Percentiles rank a stretch among this genome's conserved stretches.
Evolutionary conservation across 2,888 invertebrate species (phyloP).

Genomic region (Malthinus seriepunctatus): DNA sequence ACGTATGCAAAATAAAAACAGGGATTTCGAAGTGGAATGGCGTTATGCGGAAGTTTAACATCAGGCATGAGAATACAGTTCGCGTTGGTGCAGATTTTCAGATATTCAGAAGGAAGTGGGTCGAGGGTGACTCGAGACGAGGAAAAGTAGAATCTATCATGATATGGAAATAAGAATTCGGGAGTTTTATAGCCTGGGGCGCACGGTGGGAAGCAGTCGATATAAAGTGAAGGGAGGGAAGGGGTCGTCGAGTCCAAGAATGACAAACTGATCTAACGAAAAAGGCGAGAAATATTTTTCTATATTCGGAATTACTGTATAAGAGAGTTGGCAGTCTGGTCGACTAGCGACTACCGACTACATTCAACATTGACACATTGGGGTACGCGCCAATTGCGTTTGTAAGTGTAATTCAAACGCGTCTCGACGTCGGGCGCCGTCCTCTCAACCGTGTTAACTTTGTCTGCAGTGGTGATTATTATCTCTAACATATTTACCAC

Average conservation of each 20-base stretch:
- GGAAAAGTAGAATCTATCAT: conserved; percentile 48
- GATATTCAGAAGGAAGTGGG: conserved; percentile 33
- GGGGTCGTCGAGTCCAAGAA: conserved; percentile 13
- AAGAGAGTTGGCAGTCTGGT: conserved; percentile 24
- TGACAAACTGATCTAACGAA: conserved; percentile 30
- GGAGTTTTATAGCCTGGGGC: conserved; percentile 45
- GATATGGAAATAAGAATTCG: conserved; percentile 52
- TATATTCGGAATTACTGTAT: conserved; percentile 27
- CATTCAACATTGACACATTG: conserved; percentile 26
- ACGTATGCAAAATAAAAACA: conserved; percentile 30
- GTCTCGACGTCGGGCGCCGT: conserved; percentile 29
- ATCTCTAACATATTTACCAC: conserved; percentile 21
- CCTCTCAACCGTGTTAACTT: conserved; percentile 30
- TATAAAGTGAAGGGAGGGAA: conserved; percentile 14
- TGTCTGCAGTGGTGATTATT: conserved; percentile 34
- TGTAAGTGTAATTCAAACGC: conserved; percentile 32
- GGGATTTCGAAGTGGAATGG: conserved; percentile 26
- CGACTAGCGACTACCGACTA: conserved; percentile 2
- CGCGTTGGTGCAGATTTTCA: conserved; percentile 29
- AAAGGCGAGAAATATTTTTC: conserved; percentile 22
- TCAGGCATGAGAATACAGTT: conserved; percentile 29
- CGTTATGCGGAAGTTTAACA: conserved; percentile 32
- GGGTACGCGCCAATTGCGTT: conserved; percentile 35
- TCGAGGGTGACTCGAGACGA: conserved; percentile 34
- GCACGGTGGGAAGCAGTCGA: conserved; percentile 23